phyloP scores from a whole-genome alignment of 2,888 invertebrate species.

The Cephus rjabovi region DNA sequence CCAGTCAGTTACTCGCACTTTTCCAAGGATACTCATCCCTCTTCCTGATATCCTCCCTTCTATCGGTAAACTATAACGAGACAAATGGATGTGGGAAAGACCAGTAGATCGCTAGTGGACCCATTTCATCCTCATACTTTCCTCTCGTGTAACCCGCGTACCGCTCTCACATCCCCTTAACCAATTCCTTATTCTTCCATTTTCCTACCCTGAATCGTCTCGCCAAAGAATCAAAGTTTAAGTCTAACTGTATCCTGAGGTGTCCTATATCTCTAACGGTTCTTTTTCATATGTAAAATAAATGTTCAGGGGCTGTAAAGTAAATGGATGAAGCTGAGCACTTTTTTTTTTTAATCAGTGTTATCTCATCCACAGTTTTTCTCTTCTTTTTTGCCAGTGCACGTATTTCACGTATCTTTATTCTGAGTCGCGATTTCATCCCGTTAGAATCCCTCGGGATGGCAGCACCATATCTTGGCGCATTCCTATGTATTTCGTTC shows the following conservation, averaged over 20 bases:
- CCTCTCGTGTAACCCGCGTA: constrained; percentile 6
- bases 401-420: constrained; percentile 22
- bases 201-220: constrained; percentile 15
- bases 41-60: constrained; percentile 17
- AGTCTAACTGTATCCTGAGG: constrained; percentile 26
- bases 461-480: constrained; percentile 10
- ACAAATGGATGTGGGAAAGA: constrained; percentile 57
- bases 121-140: constrained; percentile 14
- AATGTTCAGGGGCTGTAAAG: too few species aligned
- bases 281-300: neutral
- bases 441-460: constrained; percentile 29
- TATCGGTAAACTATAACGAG: constrained; percentile 62
- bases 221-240: constrained; percentile 45
- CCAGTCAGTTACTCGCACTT: constrained; percentile 36
- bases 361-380: too few species aligned
- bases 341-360: too few species aligned
- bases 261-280: neutral
- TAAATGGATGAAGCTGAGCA: too few species aligned
- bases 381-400: constrained; percentile 17
- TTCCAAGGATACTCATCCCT: constrained; percentile 14
- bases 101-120: constrained; percentile 14
- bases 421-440: constrained; percentile 26
- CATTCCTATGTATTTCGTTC: constrained; percentile 10
- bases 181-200: neutral
- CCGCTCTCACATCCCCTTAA: too few species aligned